A percentile compares a stretch with the other conserved stretches of the same genome.
Conservation (phyloP, 2,888 invertebrate genomes). For the Cotesia congregata region DNA sequence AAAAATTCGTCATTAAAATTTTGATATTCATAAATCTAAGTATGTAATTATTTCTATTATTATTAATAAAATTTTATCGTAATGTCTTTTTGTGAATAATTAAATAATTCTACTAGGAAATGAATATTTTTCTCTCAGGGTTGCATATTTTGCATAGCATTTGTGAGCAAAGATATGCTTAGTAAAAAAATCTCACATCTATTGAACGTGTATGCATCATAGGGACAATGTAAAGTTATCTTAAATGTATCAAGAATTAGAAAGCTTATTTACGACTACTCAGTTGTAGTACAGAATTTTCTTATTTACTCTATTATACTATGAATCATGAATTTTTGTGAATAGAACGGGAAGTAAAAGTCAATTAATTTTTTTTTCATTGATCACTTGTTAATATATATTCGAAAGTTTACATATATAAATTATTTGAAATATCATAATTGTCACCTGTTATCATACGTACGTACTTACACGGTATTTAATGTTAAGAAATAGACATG, state of each 20-base stretch:
- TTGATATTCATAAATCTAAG: too few species aligned
- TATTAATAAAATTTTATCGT: too few species aligned
- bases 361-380: slow-evolving; percentile 25
- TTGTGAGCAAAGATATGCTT: not conserved
- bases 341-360: slow-evolving; percentile 27
- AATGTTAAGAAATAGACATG: not conserved
- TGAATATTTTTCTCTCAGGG: too few species aligned
- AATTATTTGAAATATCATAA: not conserved
- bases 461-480: not conserved
- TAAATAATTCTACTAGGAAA: too few species aligned
- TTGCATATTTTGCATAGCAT: not conserved
- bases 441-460: not conserved
- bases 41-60: too few species aligned
- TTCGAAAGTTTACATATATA: slow-evolving; percentile 11
- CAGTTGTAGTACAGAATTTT: not conserved
- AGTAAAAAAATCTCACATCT: not conserved
- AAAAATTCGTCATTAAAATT: too few species aligned
- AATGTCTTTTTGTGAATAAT: too few species aligned
- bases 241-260: slow-evolving; percentile 16
- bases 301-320: slow-evolving; percentile 7
- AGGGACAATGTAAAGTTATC: slow-evolving; percentile 12
- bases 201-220: not conserved
- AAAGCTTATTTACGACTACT: slow-evolving; percentile 24
- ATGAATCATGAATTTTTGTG: not conserved
- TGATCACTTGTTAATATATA: not conserved